A percentile compares a stretch with the other conserved stretches of the same genome.
phyloP scores from a whole-genome alignment of 2,888 invertebrate species.

The Lepidonotus clava region DNA sequence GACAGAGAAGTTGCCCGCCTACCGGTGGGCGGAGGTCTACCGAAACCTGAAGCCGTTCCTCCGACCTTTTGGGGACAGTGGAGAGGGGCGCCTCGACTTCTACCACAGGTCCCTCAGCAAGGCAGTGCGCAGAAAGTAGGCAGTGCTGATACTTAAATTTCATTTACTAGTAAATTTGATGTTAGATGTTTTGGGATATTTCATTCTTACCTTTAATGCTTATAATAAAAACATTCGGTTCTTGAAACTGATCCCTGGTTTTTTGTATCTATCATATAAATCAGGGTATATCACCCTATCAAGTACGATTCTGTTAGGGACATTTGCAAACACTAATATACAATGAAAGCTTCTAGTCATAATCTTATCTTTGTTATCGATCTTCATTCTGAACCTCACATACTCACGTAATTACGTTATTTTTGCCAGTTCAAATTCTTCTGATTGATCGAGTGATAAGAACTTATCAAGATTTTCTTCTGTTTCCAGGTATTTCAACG shows the following conservation, averaged over 20 bases:
- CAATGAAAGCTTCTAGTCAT: background rate
- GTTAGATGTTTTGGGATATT: too few species aligned
- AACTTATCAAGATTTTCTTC: too few species aligned
- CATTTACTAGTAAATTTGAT: too few species aligned
- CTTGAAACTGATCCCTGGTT: too few species aligned
- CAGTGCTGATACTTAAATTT: too few species aligned
- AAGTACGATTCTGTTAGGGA: background rate
- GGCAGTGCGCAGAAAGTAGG: conserved; percentile 77
- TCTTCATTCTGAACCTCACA: too few species aligned
- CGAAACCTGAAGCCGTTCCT: conserved; percentile 75
- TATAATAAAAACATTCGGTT: too few species aligned
- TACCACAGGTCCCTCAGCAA: conserved; percentile 79
- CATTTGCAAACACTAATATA: background rate
- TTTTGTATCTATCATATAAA: background rate
- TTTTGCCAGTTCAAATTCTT: too few species aligned
- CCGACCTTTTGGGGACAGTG: conserved; percentile 77
- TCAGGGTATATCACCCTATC: background rate
- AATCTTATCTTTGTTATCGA: too few species aligned
- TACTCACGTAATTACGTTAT: too few species aligned
- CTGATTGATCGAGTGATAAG: too few species aligned
- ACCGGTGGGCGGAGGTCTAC: conserved; percentile 75
- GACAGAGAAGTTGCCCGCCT: conserved; percentile 72
- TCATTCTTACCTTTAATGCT: too few species aligned
- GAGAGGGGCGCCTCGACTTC: conserved; percentile 77
- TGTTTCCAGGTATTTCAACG: conserved; percentile 19